Conservation (phyloP, 2,797 vertebrate species). For the Coregonus suidteri region DNA sequence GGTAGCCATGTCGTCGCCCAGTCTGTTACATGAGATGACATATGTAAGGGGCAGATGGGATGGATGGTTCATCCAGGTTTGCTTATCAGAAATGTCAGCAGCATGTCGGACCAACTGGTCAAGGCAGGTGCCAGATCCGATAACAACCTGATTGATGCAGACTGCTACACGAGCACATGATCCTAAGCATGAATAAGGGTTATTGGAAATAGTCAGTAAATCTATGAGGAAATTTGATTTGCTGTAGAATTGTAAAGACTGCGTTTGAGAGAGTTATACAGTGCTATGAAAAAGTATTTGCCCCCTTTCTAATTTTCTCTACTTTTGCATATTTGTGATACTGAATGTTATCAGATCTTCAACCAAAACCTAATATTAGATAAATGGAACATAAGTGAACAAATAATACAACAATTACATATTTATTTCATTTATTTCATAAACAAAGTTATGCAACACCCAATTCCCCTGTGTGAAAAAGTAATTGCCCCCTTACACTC, state of each 20-base stretch:
- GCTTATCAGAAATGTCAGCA: slow-evolving; percentile 67
- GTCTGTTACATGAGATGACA: slow-evolving; percentile 66
- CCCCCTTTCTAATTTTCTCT: too few species aligned
- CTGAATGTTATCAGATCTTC: too few species aligned
- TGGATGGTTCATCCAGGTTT: slow-evolving; percentile 64
- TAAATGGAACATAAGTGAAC: too few species aligned
- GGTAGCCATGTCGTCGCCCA: slow-evolving; percentile 42
- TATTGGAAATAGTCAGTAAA: not conserved
- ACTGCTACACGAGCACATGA: slow-evolving; percentile 49
- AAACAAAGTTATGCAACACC: too few species aligned
- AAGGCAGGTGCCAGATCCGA: slow-evolving; percentile 69
- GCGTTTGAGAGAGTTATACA: not conserved
- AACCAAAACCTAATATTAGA: too few species aligned
- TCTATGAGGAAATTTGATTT: not conserved
- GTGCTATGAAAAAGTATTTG: too few species aligned
- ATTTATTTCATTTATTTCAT: too few species aligned
- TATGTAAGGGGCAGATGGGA: slow-evolving; percentile 73
- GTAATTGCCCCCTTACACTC: too few species aligned
- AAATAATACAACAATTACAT: too few species aligned
- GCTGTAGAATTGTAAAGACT: not conserved
- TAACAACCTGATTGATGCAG: slow-evolving; percentile 67
- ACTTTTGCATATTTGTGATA: too few species aligned
- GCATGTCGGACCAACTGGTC: slow-evolving; percentile 67
- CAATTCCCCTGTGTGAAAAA: too few species aligned
- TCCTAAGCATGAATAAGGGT: not conserved